Percentiles rank a stretch among this genome's conserved stretches.
Evolutionary conservation across 2,113 vertebrate genomes (phyloP).

Genomic region (Speoplatyrhinus poulsoni): DNA sequence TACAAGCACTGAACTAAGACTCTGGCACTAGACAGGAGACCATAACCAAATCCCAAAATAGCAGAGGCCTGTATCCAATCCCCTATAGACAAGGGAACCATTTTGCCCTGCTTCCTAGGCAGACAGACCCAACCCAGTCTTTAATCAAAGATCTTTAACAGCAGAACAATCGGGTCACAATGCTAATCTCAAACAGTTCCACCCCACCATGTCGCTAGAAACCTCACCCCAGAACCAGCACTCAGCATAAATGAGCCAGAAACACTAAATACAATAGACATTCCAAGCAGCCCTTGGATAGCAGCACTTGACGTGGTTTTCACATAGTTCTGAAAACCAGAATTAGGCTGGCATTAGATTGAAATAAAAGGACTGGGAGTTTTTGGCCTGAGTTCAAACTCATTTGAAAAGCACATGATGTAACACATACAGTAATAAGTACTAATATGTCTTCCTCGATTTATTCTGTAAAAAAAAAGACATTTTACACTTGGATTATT

Average conservation of each 20-base stretch:
- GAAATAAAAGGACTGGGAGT: neutral
- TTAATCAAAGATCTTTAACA: conserved; percentile 71
- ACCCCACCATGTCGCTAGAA: conserved; percentile 33
- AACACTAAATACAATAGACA: conserved; percentile 40
- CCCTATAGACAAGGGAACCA: conserved; percentile 62
- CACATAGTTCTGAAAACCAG: neutral
- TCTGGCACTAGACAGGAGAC: conserved; percentile 49
- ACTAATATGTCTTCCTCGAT: too few species aligned
- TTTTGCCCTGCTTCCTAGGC: conserved; percentile 67
- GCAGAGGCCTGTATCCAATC: conserved; percentile 48
- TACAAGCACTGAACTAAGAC: conserved; percentile 36
- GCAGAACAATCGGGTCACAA: conserved; percentile 72
- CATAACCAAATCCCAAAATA: conserved; percentile 67
- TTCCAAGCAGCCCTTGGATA: conserved; percentile 18
- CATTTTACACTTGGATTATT: too few species aligned
- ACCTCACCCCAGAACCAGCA: conserved; percentile 29
- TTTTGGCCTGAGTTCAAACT: too few species aligned
- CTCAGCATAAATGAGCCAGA: conserved; percentile 49
- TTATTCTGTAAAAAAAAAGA: too few species aligned
- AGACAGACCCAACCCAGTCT: conserved; percentile 69
- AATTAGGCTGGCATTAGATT: conserved; percentile 6
- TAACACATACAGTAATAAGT: too few species aligned
- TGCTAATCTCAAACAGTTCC: conserved; percentile 60
- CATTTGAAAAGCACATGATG: too few species aligned
- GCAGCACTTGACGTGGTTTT: neutral